Evolutionary conservation across 2,113 vertebrate species (phyloP).

Genomic region (Hyaena hyaena): DNA sequence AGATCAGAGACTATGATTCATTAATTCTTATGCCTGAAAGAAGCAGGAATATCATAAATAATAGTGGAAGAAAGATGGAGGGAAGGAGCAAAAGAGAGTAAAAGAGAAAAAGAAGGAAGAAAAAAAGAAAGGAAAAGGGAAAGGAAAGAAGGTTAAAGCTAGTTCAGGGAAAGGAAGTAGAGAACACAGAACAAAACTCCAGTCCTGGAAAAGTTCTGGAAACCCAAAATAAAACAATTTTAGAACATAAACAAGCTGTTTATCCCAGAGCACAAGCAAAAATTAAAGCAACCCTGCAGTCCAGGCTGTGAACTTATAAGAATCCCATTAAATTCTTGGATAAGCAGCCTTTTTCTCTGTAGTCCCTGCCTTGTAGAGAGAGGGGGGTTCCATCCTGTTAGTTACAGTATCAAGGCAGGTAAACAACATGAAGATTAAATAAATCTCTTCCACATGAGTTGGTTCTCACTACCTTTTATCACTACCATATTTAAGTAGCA

Average conservation of each 20-base stretch:
- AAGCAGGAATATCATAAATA: neutral
- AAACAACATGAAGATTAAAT: neutral
- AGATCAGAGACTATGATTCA: neutral
- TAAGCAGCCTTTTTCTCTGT: neutral
- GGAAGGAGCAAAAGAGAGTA: neutral
- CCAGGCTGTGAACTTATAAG: neutral
- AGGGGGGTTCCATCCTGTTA: neutral
- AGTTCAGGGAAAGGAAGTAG: rapidly evolving
- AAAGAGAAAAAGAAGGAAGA: neutral
- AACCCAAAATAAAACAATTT: neutral
- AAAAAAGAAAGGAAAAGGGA: too few relatives aligned
- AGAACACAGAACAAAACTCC: neutral
- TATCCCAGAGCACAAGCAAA: neutral
- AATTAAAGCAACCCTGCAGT: neutral
- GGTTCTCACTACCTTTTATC: neutral
- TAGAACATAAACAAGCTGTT: neutral
- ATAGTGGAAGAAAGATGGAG: neutral
- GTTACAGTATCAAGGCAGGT: neutral
- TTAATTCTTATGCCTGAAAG: neutral
- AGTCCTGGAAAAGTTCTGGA: neutral
- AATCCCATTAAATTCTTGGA: neutral
- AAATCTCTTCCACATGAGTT: neutral
- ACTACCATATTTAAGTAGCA: neutral
- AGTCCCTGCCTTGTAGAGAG: neutral
- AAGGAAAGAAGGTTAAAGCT: neutral